Conservation (phyloP, 2,797 vertebrate species). For the Nannoperca australis region DNA sequence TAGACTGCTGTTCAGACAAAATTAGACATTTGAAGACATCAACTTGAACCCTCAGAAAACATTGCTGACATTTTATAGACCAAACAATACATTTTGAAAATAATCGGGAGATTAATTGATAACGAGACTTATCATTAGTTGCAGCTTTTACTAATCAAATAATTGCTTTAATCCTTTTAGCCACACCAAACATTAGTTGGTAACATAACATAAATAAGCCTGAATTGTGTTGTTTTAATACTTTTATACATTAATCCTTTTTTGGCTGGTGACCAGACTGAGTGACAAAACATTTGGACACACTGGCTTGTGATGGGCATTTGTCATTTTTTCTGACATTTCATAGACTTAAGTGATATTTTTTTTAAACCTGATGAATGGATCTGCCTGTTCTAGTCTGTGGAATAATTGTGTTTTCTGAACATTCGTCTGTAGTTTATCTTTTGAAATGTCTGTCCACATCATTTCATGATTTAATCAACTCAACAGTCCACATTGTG, state of each 20-base stretch:
- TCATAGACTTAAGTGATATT: slow-evolving; percentile 28
- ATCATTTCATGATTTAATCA: neutral
- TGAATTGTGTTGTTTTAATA: slow-evolving; percentile 34
- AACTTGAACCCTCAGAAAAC: neutral
- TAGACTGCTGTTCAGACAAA: neutral
- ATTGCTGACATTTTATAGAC: neutral
- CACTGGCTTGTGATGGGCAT: slow-evolving; percentile 26
- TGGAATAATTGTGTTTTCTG: slow-evolving; percentile 11
- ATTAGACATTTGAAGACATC: neutral
- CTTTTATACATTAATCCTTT: slow-evolving; percentile 20
- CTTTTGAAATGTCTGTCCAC: slow-evolving; percentile 3
- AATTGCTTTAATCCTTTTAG: slow-evolving; percentile 21
- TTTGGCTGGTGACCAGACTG: slow-evolving; percentile 45
- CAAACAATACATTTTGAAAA: neutral
- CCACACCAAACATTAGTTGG: neutral
- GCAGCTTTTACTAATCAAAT: neutral
- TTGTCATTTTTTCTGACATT: slow-evolving; percentile 42
- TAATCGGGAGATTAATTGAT: neutral
- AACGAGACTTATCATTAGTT: neutral
- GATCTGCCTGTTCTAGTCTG: slow-evolving; percentile 1
- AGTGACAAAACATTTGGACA: slow-evolving; percentile 41
- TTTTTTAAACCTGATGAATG: slow-evolving; percentile 22
- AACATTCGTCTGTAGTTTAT: neutral
- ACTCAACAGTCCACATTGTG: neutral
- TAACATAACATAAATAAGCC: neutral